Percentiles rank a stretch among this genome's conserved stretches.
Conservation (phyloP, 2,888 invertebrate genomes). For the Drosophila paucipuncta region DNA sequence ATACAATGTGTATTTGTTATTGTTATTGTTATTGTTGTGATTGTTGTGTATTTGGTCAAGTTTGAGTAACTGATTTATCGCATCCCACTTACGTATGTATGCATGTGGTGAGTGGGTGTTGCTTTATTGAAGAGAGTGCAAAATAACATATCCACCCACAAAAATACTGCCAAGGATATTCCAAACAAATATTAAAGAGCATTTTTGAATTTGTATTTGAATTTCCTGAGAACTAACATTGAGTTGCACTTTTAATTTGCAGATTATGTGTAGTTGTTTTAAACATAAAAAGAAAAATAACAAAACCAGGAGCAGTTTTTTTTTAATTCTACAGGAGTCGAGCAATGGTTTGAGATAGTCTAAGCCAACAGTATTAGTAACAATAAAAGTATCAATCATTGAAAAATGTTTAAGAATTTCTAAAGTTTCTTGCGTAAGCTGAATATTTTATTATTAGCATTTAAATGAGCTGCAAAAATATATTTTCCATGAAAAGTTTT, state of each 20-base stretch:
- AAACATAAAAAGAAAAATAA: background rate
- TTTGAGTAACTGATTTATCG: constrained; percentile 73
- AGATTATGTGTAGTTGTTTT: background rate
- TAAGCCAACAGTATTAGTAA: background rate
- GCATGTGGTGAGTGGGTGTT: constrained; percentile 32
- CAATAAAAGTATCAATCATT: background rate
- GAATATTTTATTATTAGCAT: background rate
- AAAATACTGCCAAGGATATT: background rate
- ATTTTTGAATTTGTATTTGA: constrained; percentile 9
- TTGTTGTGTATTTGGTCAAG: constrained; percentile 74
- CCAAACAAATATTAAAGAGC: background rate
- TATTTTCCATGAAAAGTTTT: background rate
- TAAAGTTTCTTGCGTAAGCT: background rate
- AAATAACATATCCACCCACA: constrained; percentile 10
- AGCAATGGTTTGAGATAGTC: background rate
- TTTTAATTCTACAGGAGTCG: background rate
- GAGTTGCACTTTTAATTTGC: background rate
- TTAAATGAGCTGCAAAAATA: background rate
- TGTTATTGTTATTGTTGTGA: constrained; percentile 26
- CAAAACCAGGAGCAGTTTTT: background rate
- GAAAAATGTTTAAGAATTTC: background rate
- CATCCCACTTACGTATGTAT: constrained; percentile 21
- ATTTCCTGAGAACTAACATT: background rate
- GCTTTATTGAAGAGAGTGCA: constrained; percentile 42
- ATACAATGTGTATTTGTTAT: constrained; percentile 18